A percentile compares a stretch with the other conserved stretches of the same genome.
Evolutionary conservation across 2,888 invertebrate species (phyloP).

Genomic region (Ormyrus thymus): DNA sequence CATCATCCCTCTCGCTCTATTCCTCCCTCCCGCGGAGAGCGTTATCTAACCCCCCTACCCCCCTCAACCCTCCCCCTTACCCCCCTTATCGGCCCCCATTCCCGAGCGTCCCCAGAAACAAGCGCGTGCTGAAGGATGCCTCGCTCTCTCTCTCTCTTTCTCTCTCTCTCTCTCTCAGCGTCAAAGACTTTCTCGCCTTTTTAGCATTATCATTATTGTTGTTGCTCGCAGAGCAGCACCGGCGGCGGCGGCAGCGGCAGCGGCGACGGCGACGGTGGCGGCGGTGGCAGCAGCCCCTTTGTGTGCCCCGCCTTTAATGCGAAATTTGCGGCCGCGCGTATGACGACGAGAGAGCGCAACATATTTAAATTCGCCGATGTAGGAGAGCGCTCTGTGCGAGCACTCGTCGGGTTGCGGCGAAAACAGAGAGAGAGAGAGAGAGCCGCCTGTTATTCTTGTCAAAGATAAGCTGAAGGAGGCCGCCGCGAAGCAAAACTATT

Average conservation of each 20-base stretch:
- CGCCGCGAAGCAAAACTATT: conserved; percentile 57
- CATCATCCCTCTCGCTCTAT: conserved; percentile 56
- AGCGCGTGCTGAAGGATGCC: conserved; percentile 35
- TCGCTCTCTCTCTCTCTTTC: conserved; percentile 10
- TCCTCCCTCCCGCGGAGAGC: background rate
- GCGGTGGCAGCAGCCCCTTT: background rate
- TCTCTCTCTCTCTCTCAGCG: background rate
- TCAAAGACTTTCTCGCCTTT: conserved; percentile 30
- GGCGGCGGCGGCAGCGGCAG: background rate
- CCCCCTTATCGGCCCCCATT: conserved; percentile 12
- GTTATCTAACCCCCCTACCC: background rate
- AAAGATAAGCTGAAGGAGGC: conserved; percentile 49
- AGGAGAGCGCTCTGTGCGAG: background rate
- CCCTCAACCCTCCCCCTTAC: background rate
- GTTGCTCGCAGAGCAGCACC: background rate
- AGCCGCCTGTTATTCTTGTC: conserved; percentile 22
- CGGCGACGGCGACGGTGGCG: too few relatives aligned
- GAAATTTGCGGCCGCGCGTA: background rate
- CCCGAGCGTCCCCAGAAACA: conserved; percentile 35
- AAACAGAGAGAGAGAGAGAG: background rate
- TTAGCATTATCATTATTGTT: background rate
- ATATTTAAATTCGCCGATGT: background rate
- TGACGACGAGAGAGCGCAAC: background rate
- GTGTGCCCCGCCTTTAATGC: background rate
- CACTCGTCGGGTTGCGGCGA: background rate